Conservation (phyloP, 1,140 invertebrate species). For the Sesamia nonagrioides region DNA sequence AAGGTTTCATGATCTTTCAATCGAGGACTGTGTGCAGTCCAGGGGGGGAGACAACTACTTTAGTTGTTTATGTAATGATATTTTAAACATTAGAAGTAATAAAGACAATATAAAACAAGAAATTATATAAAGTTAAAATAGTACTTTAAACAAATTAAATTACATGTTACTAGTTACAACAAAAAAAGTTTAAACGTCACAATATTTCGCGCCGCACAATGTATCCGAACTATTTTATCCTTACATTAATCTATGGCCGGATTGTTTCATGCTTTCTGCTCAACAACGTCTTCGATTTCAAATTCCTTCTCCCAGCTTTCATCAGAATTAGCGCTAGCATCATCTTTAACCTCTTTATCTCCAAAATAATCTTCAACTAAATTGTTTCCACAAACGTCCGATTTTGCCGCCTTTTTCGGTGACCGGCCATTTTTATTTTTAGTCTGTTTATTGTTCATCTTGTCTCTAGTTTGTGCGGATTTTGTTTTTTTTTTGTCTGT, state of each 20-base stretch:
- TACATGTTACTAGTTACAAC: background rate
- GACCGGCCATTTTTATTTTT: conserved; percentile 71
- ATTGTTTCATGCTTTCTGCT: conserved; percentile 72
- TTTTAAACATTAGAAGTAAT: background rate
- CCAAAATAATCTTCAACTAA: conserved; percentile 86
- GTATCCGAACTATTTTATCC: conserved; percentile 35
- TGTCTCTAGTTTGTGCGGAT: conserved; percentile 64
- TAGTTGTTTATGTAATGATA: too few relatives aligned
- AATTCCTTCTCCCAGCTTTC: conserved; percentile 87
- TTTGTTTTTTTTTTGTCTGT: conserved; percentile 58
- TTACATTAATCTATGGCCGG: conserved; percentile 52
- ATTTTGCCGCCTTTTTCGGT: conserved; percentile 70
- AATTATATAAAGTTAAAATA: too few relatives aligned
- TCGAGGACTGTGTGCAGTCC: background rate
- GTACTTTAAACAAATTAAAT: background rate
- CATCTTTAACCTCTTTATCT: conserved; percentile 82
- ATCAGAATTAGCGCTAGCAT: conserved; percentile 85
- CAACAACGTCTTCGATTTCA: conserved; percentile 79
- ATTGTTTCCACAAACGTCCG: conserved; percentile 79
- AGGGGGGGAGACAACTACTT: too few relatives aligned
- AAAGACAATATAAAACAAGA: background rate
- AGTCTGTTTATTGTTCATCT: conserved; percentile 67
- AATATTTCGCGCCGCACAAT: conserved; percentile 39
- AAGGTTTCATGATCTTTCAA: background rate
- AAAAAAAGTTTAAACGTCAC: conserved; percentile 10